Conservation (phyloP, 2,113 vertebrate species). For the Pangasianodon gigas region DNA sequence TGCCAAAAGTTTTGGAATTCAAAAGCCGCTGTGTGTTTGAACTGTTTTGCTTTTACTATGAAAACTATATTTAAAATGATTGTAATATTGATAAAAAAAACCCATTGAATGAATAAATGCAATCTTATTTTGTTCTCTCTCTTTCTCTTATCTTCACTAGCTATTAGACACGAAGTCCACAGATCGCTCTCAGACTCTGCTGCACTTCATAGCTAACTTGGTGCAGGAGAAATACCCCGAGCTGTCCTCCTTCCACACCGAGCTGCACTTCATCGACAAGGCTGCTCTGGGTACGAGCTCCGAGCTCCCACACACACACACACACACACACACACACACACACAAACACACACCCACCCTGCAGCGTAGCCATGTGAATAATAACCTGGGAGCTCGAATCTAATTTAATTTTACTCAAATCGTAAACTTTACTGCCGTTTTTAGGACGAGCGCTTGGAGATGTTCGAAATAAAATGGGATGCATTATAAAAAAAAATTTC, state of each 20-base stretch:
- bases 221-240: slow-evolving; percentile 88
- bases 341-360: neutral
- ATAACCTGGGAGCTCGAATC: neutral
- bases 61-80: neutral
- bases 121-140: neutral
- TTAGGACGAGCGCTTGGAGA: neutral
- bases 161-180: slow-evolving; percentile 97
- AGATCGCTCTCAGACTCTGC: slow-evolving; percentile 89
- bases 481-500: neutral
- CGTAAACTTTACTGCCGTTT: neutral
- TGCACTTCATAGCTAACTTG: slow-evolving; percentile 89
- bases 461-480: neutral
- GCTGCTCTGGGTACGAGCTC: slow-evolving; percentile 82
- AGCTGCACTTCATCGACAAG: slow-evolving; percentile 94
- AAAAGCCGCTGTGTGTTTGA: neutral
- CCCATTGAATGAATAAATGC: neutral
- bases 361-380: neutral
- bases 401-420: neutral
- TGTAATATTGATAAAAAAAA: neutral
- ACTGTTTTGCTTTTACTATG: neutral
- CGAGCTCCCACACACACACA: neutral
- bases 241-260: slow-evolving; percentile 81
- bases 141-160: slow-evolving; percentile 62
- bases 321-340: slow-evolving; percentile 1
- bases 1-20: neutral